Conservation (phyloP, 1,140 invertebrate genomes). For the Papilio machaon region DNA sequence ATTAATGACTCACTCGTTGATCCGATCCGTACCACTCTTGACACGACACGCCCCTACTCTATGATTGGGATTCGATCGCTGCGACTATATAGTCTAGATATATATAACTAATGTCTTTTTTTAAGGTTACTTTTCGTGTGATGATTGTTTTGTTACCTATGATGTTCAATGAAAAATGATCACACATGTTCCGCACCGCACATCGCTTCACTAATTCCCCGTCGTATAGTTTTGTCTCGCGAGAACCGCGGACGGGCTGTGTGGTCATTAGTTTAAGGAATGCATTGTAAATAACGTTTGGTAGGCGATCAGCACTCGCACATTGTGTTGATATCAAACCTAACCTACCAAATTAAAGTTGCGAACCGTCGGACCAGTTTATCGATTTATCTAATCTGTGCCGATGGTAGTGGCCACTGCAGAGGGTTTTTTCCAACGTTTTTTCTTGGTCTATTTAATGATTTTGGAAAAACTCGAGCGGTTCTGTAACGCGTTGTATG, state of each 20-base stretch:
- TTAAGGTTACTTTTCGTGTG: conserved; percentile 73
- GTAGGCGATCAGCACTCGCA: conserved; percentile 68
- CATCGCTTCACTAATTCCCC: conserved; percentile 46
- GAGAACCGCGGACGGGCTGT: conserved; percentile 40
- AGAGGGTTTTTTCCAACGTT: conserved; percentile 41
- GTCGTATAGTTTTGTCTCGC: conserved; percentile 11
- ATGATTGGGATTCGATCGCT: background rate
- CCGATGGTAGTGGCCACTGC: conserved; percentile 39
- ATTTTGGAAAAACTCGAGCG: conserved; percentile 47
- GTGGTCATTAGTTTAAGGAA: conserved; percentile 67
- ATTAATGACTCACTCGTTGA: background rate
- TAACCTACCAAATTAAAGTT: conserved; percentile 66
- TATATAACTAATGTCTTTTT: conserved; percentile 74
- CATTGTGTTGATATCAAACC: conserved; percentile 60
- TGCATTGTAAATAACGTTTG: conserved; percentile 80
- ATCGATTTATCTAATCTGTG: conserved; percentile 38
- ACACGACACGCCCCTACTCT: background rate
- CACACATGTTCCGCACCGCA: conserved; percentile 56
- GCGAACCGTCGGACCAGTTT: conserved; percentile 46
- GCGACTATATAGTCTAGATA: conserved; percentile 53
- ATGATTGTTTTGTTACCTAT: conserved; percentile 74
- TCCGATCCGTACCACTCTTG: background rate
- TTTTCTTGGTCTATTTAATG: conserved; percentile 3
- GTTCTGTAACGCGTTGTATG: conserved; percentile 74
- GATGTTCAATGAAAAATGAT: conserved; percentile 62